phyloP scores from a whole-genome alignment of 2,113 vertebrate species.

The Indri indri region DNA sequence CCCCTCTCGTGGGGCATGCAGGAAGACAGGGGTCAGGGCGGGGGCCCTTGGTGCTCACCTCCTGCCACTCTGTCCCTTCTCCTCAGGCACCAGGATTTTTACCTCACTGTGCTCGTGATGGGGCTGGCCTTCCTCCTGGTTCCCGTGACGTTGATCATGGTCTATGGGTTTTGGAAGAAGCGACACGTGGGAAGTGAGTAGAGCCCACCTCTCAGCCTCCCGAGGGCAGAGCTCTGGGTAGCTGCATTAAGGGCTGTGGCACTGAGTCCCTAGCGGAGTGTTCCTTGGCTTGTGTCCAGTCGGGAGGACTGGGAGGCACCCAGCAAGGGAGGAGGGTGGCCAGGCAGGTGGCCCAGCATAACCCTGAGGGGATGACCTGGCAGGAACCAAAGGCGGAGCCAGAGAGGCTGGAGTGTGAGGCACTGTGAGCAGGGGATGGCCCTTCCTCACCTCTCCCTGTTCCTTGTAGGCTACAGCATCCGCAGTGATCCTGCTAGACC shows the following conservation, averaged over 20 bases:
- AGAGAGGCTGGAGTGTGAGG: neutral
- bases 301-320: fast-evolving
- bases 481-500: neutral
- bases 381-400: neutral
- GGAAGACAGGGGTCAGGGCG: fast-evolving
- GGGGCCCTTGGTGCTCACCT: neutral
- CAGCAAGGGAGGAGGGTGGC: neutral
- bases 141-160: neutral
- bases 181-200: conserved; percentile 70
- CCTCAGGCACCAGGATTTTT: conserved; percentile 20
- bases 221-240: neutral
- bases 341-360: neutral
- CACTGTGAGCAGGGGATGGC: fast-evolving
- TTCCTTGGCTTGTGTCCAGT: neutral
- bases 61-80: neutral
- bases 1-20: fast-evolving
- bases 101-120: neutral
- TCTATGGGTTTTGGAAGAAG: conserved; percentile 72
- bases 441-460: neutral
- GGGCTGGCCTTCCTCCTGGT: neutral
- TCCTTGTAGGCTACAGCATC: conserved; percentile 48
- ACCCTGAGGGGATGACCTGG: neutral
- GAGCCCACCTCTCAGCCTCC: too few relatives aligned
- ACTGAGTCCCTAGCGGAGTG: fast-evolving
- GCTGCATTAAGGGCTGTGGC: neutral